Conservation (phyloP, 2,888 invertebrate species). For the Hirtodrosophila histrioides region DNA sequence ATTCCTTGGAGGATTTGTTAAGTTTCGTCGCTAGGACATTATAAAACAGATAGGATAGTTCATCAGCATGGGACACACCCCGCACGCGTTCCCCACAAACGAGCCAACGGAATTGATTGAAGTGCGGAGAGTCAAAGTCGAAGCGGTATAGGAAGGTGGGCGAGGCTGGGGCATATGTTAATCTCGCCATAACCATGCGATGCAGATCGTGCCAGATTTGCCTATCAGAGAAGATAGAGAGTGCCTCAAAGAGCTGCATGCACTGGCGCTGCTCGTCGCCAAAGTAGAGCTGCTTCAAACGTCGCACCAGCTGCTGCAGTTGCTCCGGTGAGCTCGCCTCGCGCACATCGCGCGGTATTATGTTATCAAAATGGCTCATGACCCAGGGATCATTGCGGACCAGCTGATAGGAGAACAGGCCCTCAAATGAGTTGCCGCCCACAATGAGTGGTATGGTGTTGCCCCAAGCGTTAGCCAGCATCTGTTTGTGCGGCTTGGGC, state of each 20-base stretch:
- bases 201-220: conserved; percentile 81
- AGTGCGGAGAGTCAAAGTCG: conserved; percentile 82
- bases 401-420: conserved; percentile 74
- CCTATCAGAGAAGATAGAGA: conserved; percentile 61
- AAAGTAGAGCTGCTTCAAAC: conserved; percentile 65
- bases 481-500: conserved; percentile 68
- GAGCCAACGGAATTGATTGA: conserved; percentile 80
- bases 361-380: conserved; percentile 76
- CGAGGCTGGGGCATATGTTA: conserved; percentile 52
- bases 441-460: conserved; percentile 82
- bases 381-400: conserved; percentile 53
- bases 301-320: conserved; percentile 52
- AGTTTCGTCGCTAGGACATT: conserved; percentile 66
- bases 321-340: conserved; percentile 52
- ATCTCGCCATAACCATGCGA: conserved; percentile 73
- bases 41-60: conserved; percentile 82
- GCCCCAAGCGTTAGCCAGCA: conserved; percentile 79
- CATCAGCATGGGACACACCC: conserved; percentile 83
- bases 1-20: conserved; percentile 68
- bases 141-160: conserved; percentile 83
- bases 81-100: conserved; percentile 71
- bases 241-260: conserved; percentile 57
- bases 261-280: conserved; percentile 51
- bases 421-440: conserved; percentile 83
- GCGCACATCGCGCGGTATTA: conserved; percentile 80